phyloP scores from a whole-genome alignment of 2,113 vertebrate species.

The Festucalex cinctus region DNA sequence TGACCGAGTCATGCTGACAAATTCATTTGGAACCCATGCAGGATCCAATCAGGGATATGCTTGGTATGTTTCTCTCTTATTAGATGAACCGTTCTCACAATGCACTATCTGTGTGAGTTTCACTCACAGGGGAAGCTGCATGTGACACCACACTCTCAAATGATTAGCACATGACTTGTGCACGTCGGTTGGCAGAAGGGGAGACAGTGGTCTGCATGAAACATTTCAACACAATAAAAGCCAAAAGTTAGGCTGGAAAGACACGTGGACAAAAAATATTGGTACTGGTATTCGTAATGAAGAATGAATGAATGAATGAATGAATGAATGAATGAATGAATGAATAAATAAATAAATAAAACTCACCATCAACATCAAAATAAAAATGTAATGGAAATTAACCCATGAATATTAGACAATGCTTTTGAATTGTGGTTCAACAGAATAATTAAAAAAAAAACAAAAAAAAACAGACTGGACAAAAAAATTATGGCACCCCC shows the following conservation, averaged over 20 bases:
- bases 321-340: too few species aligned
- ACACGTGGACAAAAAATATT: too few species aligned
- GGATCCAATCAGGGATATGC: conserved; percentile 45
- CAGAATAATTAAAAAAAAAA: not conserved
- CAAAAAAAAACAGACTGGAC: conserved; percentile 19
- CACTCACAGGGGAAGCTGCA: too few species aligned
- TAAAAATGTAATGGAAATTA: too few species aligned
- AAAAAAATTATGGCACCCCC: too few species aligned
- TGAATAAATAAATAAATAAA: too few species aligned
- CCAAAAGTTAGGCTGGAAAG: not conserved
- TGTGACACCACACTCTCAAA: not conserved
- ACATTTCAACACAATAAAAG: not conserved
- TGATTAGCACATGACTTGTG: not conserved
- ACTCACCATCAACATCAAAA: too few species aligned
- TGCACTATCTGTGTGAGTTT: too few species aligned
- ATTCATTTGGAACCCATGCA: conserved; percentile 33
- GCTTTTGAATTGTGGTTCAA: too few species aligned
- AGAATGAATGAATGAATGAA: too few species aligned
- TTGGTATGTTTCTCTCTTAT: conserved; percentile 31
- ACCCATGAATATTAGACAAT: too few species aligned
- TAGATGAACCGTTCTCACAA: conserved; percentile 19
- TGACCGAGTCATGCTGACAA: conserved; percentile 23
- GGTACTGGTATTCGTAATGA: too few species aligned
- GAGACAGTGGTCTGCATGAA: not conserved
- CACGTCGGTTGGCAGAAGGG: conserved; percentile 6